These are phyloP conservation scores for Lathamus discolor DNA, from an alignment of 2,113 vertebrate genomes.

Conservation along the genomic window DNA sequence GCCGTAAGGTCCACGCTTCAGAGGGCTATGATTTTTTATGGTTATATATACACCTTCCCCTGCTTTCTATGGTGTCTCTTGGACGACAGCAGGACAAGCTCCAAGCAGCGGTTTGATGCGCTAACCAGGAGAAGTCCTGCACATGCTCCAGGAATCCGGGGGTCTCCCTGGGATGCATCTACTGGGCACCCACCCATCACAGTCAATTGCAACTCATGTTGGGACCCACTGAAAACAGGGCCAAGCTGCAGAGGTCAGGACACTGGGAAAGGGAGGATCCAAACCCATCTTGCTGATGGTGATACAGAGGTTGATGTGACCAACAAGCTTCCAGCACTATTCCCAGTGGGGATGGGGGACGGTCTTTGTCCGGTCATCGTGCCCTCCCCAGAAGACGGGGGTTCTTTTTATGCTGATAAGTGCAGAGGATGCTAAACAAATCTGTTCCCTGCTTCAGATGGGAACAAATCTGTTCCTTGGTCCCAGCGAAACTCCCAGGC, in stretches of 20 bases:
- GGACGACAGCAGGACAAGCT: not conserved
- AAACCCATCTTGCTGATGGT: not conserved
- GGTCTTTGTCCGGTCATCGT: fast-evolving
- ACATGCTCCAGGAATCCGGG: not conserved
- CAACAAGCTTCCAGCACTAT: not conserved
- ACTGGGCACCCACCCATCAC: not conserved
- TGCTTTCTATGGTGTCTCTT: fast-evolving
- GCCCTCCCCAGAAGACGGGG: not conserved
- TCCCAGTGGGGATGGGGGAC: not conserved
- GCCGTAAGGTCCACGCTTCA: not conserved
- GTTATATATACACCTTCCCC: not conserved
- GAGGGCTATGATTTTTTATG: not conserved
- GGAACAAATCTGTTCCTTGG: not conserved
- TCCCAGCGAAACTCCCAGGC: not conserved
- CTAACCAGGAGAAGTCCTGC: not conserved
- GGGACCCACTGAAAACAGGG: not conserved
- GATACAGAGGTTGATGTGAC: fast-evolving
- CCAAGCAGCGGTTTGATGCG: not conserved
- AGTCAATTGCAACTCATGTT: fast-evolving
- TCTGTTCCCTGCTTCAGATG: not conserved
- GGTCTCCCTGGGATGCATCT: not conserved
- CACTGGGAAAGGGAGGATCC: fast-evolving
- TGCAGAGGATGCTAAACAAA: not conserved
- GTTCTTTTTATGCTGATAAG: not conserved
- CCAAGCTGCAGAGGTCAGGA: not conserved